Evolutionary conservation across 2,888 invertebrate species (phyloP).

Genomic region (Pollenia amentaria): DNA sequence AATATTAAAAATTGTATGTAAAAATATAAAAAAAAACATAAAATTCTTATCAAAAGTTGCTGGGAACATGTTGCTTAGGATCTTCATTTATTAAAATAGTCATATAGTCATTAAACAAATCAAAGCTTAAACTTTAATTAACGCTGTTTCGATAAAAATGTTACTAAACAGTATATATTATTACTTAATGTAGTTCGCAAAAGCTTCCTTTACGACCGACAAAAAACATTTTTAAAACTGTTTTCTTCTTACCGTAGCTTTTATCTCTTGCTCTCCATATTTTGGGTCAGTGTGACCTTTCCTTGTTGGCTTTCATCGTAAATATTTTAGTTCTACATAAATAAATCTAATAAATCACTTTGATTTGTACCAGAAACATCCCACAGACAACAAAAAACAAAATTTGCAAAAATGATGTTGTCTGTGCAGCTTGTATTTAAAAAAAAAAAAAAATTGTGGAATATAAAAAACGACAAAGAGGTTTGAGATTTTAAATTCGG

Average conservation of each 20-base stretch:
- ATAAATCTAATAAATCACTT: conserved; percentile 75
- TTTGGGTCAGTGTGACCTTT: conserved; percentile 74
- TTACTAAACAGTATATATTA: background rate
- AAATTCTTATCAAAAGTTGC: no score
- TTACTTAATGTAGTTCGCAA: background rate
- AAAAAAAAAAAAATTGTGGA: conserved; percentile 42
- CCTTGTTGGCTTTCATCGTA: conserved; percentile 60
- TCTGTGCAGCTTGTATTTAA: conserved; percentile 6
- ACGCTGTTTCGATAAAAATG: no score
- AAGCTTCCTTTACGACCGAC: background rate
- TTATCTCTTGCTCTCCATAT: conserved; percentile 12
- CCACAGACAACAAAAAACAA: background rate
- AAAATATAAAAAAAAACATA: no score
- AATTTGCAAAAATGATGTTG: conserved; percentile 46
- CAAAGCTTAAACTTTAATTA: no score
- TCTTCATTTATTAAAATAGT: no score
- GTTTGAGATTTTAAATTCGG: background rate
- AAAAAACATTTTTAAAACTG: background rate
- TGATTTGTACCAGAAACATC: conserved; percentile 61
- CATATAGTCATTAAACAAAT: no score
- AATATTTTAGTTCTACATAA: conserved; percentile 50
- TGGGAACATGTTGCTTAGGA: no score
- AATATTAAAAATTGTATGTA: no score
- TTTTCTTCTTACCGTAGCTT: conserved; percentile 15
- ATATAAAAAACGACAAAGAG: conserved; percentile 6